phyloP scores from a whole-genome alignment of 2,113 vertebrate genomes.

The Nestor notabilis region DNA sequence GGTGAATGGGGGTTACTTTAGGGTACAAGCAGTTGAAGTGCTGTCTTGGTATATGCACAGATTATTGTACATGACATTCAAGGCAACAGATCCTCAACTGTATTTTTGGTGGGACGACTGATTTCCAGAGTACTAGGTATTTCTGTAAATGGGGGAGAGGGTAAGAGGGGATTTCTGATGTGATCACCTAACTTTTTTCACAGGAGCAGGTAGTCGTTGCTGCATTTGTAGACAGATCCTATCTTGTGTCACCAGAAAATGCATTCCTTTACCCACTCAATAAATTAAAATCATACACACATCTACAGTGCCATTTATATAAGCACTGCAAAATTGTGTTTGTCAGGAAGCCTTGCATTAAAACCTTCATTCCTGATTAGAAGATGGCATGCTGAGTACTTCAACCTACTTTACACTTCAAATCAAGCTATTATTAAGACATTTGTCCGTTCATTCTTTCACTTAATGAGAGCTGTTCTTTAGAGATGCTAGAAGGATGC shows the following conservation, averaged over 20 bases:
- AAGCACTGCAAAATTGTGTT: conserved; percentile 40
- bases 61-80: background rate
- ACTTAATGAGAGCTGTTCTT: background rate
- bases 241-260: background rate
- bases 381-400: conserved; percentile 50
- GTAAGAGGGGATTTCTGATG: background rate
- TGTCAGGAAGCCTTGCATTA: conserved; percentile 58
- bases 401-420: conserved; percentile 43
- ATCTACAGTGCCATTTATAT: conserved; percentile 37
- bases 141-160: background rate
- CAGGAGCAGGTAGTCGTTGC: background rate
- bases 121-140: background rate
- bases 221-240: background rate
- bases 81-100: background rate
- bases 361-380: conserved; percentile 54
- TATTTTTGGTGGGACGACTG: background rate
- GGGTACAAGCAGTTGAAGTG: background rate
- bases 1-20: background rate
- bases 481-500: background rate
- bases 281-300: conserved; percentile 8
- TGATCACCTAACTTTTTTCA: background rate
- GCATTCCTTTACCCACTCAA: background rate
- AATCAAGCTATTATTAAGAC: conserved; percentile 54
- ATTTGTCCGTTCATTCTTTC: background rate
- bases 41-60: background rate